phyloP scores from a whole-genome alignment of 2,113 vertebrate genomes.

The cattle (Bos taurus) region ARS-UCD2.0 NC_037342.1:65667001-65667500 shows the following conservation, averaged over 20 bases:
- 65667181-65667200: background rate
- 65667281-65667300: background rate
- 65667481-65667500: background rate
- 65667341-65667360: background rate
- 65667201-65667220: background rate
- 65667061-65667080: background rate
- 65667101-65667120: background rate
- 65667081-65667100: background rate
- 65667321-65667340: background rate
- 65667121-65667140: background rate
- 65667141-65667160: background rate
- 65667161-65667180: background rate
- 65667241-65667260: background rate
- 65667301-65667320: conserved; percentile 22
- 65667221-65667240: background rate
- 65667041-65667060: background rate
- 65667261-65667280: background rate
- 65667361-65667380: background rate
- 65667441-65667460: conserved; percentile 6
- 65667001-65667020: background rate
- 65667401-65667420: background rate
- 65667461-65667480: background rate
- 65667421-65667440: conserved; percentile 46
- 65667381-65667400: conserved; percentile 26
- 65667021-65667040: background rate